Conservation (phyloP, 2,888 invertebrate species). For the Subacronicta megacephala region DNA sequence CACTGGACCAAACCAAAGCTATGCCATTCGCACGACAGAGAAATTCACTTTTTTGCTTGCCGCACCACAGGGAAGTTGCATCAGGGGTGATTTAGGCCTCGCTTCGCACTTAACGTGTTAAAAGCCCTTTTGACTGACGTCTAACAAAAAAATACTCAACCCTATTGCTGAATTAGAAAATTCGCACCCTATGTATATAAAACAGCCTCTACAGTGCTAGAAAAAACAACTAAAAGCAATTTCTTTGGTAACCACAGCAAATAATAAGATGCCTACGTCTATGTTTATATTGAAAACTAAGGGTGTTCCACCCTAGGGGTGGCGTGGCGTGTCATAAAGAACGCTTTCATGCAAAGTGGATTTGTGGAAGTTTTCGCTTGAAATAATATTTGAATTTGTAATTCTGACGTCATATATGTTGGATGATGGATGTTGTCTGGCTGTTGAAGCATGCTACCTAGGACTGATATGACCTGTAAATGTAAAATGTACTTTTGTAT, state of each 20-base stretch:
- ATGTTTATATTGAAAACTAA: conserved; percentile 66
- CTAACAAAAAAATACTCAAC: background rate
- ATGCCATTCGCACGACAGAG: too few species aligned
- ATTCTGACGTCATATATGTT: conserved; percentile 74
- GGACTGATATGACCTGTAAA: conserved; percentile 54
- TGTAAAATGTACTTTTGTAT: conserved; percentile 24
- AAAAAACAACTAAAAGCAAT: conserved; percentile 51
- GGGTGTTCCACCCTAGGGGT: conserved; percentile 57
- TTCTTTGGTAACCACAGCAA: conserved; percentile 52
- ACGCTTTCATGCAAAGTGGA: conserved; percentile 83
- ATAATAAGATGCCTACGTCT: conserved; percentile 57
- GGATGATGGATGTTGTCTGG: conserved; percentile 80
- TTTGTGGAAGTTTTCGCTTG: conserved; percentile 80
- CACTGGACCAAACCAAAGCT: too few species aligned
- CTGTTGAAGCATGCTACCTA: conserved; percentile 55
- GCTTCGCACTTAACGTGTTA: too few species aligned
- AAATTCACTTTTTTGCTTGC: too few species aligned
- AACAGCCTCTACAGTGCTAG: conserved; percentile 17
- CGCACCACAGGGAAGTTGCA: too few species aligned
- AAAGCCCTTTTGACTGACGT: background rate
- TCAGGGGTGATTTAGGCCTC: too few species aligned
- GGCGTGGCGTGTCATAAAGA: conserved; percentile 75
- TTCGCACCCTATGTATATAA: background rate
- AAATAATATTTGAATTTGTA: conserved; percentile 86
- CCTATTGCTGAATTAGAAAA: conserved; percentile 3